Base-by-base conservation (phyloP, 2,797 vertebrate species). In the Hyperoplus lanceolatus region DNA sequence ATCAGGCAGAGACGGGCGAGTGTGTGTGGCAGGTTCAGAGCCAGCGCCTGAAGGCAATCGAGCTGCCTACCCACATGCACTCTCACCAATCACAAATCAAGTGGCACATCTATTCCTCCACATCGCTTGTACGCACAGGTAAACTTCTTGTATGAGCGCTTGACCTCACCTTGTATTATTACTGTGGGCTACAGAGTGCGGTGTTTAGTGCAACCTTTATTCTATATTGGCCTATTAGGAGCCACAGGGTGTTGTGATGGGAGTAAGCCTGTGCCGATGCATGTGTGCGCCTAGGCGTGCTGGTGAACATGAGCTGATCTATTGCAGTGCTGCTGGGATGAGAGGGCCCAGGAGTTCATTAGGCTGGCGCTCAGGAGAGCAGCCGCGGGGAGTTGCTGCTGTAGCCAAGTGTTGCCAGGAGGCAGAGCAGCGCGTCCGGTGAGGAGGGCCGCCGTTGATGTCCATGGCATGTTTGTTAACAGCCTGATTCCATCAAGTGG, bases 381-480 rank as follows among this genome's bases (percentile, higher is more conserved):
- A 85, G 94, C 94, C 87, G 85, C 84, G 14, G 94, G 94, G 93
- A 89, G 86, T 84, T 82, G 59, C 36, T 36, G 80, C 83, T 75
- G 88, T 80, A 93, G 90, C 84, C 89, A 77, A 92, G 84, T 88
- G 90, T 91, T 94, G 93, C 94, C 94, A 94, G 93, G 92, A 94
- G 93, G 91, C 92, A 87, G 88, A 85, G 90, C 79, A 82, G 90
- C 51, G 76, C 79, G 91, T 94, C 91, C 87, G 4, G 83, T 88
- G 90, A 89, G 90, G 88, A 85, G 85, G 66, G 91, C 80, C 85
- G 87, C 93, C 89, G 94, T 92, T 94, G 93, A 94, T 94, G 93
- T 95, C 93, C 90, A 86, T 80, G 92, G 90, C 93, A 81, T 94
- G 93, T 94, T 95, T 94, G 93, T 94, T 94, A 95, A 94, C 94